Percentiles rank a stretch among this genome's conserved stretches.
These are phyloP conservation scores for Daktulosphaira vitifoliae DNA, from an alignment of 1,140 invertebrate genomes.

Conservation along the genomic window DNA sequence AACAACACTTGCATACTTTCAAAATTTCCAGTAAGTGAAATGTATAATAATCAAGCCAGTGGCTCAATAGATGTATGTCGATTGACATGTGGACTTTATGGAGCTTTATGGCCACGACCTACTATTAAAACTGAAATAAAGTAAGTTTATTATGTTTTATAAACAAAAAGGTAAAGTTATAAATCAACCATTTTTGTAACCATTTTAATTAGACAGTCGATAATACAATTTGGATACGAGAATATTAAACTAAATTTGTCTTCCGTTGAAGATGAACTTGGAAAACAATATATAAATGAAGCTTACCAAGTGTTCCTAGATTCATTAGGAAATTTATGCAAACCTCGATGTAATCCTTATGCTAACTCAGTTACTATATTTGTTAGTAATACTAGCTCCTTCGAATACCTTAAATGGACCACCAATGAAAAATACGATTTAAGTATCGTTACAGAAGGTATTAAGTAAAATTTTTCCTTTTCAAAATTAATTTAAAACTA, in stretches of 20 bases:
- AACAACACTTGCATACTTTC: constrained; percentile 40
- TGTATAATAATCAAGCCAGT: constrained; percentile 8
- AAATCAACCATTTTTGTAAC: neutral
- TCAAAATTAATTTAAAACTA: too few species aligned
- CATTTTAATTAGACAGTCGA: neutral
- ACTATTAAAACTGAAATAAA: constrained; percentile 47
- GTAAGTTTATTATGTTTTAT: constrained; percentile 4
- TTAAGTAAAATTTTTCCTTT: too few species aligned
- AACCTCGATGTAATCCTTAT: neutral
- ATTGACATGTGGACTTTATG: constrained; percentile 56
- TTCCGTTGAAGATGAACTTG: neutral
- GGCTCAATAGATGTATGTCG: constrained; percentile 48
- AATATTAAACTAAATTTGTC: neutral
- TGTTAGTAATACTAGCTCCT: neutral
- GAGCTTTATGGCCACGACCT: constrained; percentile 62
- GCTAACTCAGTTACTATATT: neutral
- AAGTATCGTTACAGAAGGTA: neutral
- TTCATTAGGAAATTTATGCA: neutral
- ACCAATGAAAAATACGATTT: constrained; percentile 9
- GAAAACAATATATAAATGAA: constrained; percentile 1
- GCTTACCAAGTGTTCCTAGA: neutral
- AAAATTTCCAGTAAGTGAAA: constrained; percentile 6
- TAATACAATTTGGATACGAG: neutral
- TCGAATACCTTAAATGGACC: constrained; percentile 12
- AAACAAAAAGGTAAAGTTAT: too few species aligned